Evolutionary conservation across 2,797 vertebrate genomes (phyloP).

Genomic region (Sebastes minor): DNA sequence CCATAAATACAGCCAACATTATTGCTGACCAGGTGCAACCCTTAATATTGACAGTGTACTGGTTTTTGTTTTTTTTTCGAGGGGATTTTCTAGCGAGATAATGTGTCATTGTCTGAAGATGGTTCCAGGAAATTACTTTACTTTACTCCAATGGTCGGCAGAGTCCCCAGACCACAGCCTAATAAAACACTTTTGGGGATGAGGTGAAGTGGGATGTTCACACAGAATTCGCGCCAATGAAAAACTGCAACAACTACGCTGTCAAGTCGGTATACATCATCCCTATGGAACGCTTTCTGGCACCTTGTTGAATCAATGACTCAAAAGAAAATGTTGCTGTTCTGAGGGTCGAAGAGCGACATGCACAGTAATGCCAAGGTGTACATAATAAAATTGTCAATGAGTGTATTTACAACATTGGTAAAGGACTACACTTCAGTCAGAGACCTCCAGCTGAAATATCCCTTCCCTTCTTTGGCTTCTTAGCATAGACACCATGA

Average conservation of each 20-base stretch:
- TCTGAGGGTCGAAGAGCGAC: not conserved
- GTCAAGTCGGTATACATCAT: slow-evolving; percentile 43
- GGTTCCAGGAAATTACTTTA: slow-evolving; percentile 63
- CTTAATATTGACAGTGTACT: slow-evolving; percentile 20
- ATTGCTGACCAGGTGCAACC: slow-evolving; percentile 42
- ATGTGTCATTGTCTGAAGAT: slow-evolving; percentile 61
- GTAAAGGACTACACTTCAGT: slow-evolving; percentile 54
- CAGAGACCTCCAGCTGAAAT: slow-evolving; percentile 61
- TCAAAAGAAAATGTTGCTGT: not conserved
- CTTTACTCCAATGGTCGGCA: slow-evolving; percentile 42
- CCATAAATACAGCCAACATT: slow-evolving; percentile 46
- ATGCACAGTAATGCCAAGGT: slow-evolving; percentile 24
- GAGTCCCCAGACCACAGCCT: slow-evolving; percentile 54
- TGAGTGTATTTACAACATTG: slow-evolving; percentile 63
- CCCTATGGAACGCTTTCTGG: slow-evolving; percentile 12
- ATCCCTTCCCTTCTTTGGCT: slow-evolving; percentile 47
- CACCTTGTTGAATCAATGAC: slow-evolving; percentile 32
- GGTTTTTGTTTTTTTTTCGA: not conserved
- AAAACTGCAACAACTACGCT: slow-evolving; percentile 32
- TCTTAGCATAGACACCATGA: slow-evolving; percentile 66
- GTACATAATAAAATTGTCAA: slow-evolving; percentile 56
- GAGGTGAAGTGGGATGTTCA: slow-evolving; percentile 49
- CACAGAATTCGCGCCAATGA: slow-evolving; percentile 15
- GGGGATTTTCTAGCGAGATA: slow-evolving; percentile 40
- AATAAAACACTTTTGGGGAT: slow-evolving; percentile 60